Conservation (phyloP, 1,140 invertebrate species). For the Condylostylus longicornis region DNA sequence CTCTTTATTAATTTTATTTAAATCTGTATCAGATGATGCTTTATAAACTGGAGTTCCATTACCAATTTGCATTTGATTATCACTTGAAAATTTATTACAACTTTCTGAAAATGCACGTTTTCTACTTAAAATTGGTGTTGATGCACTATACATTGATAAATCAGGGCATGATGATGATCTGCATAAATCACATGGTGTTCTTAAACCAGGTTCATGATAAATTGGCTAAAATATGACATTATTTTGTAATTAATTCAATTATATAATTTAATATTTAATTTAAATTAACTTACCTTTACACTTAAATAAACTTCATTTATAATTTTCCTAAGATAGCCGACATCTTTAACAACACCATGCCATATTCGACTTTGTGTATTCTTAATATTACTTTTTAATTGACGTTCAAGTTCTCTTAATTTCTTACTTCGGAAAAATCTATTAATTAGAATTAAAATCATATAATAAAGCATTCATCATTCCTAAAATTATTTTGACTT, state of each 20-base stretch:
- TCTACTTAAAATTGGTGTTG: conserved; percentile 34
- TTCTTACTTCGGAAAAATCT: conserved; percentile 45
- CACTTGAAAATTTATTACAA: conserved; percentile 20
- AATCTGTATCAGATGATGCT: conserved; percentile 53
- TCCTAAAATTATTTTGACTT: conserved; percentile 10
- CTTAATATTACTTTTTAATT: conserved; percentile 55
- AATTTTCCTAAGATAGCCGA: conserved; percentile 52
- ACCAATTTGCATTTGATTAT: conserved; percentile 11
- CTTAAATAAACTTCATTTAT: conserved; percentile 66
- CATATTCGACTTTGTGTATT: conserved; percentile 61
- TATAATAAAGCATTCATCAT: neutral
- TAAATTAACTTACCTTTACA: conserved; percentile 45
- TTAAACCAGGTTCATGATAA: conserved; percentile 21
- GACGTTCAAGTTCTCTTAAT: conserved; percentile 56
- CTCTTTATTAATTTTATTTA: conserved; percentile 57
- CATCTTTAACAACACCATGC: conserved; percentile 59
- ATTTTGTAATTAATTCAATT: neutral
- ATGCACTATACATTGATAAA: conserved; percentile 37
- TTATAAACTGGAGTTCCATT: conserved; percentile 7
- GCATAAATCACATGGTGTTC: conserved; percentile 10
- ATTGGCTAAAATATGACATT: conserved; percentile 17
- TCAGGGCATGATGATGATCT: conserved; percentile 44
- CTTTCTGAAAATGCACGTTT: conserved; percentile 48
- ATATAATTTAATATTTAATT: neutral
- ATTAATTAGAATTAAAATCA: conserved; percentile 4